Evolutionary conservation across 2,113 vertebrate species (phyloP).

Genomic region (Seriola rivoliana): DNA sequence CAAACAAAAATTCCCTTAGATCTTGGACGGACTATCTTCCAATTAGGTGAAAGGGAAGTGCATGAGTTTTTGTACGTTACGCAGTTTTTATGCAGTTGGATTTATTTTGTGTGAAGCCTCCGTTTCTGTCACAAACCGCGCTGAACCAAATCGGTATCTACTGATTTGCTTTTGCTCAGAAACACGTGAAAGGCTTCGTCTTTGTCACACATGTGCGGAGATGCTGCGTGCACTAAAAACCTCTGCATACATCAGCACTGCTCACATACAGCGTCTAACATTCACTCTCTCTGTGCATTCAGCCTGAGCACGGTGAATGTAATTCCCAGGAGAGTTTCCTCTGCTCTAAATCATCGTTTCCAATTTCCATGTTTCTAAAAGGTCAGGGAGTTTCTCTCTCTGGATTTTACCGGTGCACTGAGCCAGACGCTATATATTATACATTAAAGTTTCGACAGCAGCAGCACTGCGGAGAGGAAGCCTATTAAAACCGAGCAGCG

Average conservation of each 20-base stretch:
- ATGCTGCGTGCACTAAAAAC: background rate
- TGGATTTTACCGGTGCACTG: constrained; percentile 10
- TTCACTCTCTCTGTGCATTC: constrained; percentile 3
- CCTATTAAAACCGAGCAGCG: constrained; percentile 37
- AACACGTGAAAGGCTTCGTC: background rate
- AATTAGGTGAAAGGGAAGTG: too few relatives aligned
- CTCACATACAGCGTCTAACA: background rate
- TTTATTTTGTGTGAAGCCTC: background rate
- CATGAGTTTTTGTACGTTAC: too few relatives aligned
- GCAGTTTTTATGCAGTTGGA: too few relatives aligned
- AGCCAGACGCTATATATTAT: constrained; percentile 58
- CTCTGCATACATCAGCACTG: background rate
- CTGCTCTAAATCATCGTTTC: constrained; percentile 52
- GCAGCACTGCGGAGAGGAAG: constrained; percentile 7
- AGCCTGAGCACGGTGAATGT: constrained; percentile 17
- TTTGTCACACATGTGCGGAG: background rate
- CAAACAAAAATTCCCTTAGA: background rate
- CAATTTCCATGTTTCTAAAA: constrained; percentile 54
- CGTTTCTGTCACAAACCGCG: background rate
- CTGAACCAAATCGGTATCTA: background rate
- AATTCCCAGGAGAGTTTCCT: constrained; percentile 29
- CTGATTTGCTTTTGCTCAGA: background rate
- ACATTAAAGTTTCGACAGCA: constrained; percentile 35
- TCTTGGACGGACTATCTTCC: background rate
- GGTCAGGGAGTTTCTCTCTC: constrained; percentile 56